Conservation (phyloP, 2,888 invertebrate genomes). For the Suillia variegata region DNA sequence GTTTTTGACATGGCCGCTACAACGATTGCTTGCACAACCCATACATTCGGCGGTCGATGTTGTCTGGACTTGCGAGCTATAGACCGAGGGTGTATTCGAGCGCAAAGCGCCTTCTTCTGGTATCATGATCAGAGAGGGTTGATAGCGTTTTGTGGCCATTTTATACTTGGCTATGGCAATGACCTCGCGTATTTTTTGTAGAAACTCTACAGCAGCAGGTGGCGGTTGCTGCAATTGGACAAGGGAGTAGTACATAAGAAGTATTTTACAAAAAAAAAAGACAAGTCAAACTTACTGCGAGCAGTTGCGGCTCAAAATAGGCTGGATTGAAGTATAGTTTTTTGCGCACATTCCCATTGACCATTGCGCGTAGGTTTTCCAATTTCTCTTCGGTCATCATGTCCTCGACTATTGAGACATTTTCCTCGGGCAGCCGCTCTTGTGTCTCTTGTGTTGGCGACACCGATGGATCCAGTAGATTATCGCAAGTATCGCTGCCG, state of each 20-base stretch:
- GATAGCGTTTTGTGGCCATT: slow-evolving; percentile 80
- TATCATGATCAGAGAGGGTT: slow-evolving; percentile 78
- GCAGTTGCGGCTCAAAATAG: slow-evolving; percentile 85
- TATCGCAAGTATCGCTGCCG: slow-evolving; percentile 31
- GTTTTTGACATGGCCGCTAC: slow-evolving; percentile 53
- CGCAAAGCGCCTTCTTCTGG: slow-evolving; percentile 70
- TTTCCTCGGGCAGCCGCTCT: slow-evolving; percentile 81
- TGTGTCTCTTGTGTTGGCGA: slow-evolving; percentile 59
- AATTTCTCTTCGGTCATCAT: slow-evolving; percentile 69
- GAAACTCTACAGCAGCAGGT: slow-evolving; percentile 86
- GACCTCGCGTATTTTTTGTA: slow-evolving; percentile 87
- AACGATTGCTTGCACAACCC: slow-evolving; percentile 44
- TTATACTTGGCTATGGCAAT: slow-evolving; percentile 88
- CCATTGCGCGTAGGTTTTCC: slow-evolving; percentile 69
- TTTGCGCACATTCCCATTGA: slow-evolving; percentile 73
- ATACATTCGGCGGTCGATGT: slow-evolving; percentile 35
- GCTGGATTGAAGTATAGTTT: slow-evolving; percentile 90
- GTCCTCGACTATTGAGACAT: slow-evolving; percentile 84
- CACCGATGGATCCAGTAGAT: slow-evolving; percentile 44
- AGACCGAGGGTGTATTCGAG: slow-evolving; percentile 50
- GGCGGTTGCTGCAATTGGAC: slow-evolving; percentile 74
- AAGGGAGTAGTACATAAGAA: background rate
- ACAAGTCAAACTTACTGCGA: slow-evolving; percentile 68
- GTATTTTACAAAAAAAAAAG: slow-evolving; percentile 8
- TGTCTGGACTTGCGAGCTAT: slow-evolving; percentile 63